A percentile compares a stretch with the other conserved stretches of the same genome.
Conservation (phyloP, 2,888 invertebrate species). For the Latrodectus elegans region DNA sequence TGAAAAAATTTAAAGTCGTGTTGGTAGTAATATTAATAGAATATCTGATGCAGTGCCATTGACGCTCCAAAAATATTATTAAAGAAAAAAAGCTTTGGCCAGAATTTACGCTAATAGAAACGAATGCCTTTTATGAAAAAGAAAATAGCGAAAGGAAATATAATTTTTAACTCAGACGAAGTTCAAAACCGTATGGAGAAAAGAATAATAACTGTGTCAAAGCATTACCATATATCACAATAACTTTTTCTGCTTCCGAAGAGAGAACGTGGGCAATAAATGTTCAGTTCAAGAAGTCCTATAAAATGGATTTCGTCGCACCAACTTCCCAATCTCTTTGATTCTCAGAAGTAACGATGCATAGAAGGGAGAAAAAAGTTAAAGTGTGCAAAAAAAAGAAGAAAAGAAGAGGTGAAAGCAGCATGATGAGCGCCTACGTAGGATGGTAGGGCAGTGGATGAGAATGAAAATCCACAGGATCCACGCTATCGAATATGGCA, state of each 20-base stretch:
- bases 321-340: conserved; percentile 48
- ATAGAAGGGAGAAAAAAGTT: conserved; percentile 20
- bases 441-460: neutral
- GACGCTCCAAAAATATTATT: too few relatives aligned
- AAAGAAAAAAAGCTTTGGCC: too few relatives aligned
- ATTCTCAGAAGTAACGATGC: conserved; percentile 34
- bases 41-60: too few relatives aligned
- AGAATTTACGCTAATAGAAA: too few relatives aligned
- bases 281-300: conserved; percentile 36
- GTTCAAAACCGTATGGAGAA: neutral
- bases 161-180: too few relatives aligned
- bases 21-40: too few relatives aligned
- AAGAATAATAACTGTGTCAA: conserved; percentile 33
- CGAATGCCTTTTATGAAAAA: too few relatives aligned
- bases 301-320: conserved; percentile 38
- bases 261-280: conserved; percentile 43
- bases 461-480: conserved; percentile 30
- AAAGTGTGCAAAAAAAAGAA: conserved; percentile 12
- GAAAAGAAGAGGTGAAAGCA: conserved; percentile 32
- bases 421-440: conserved; percentile 16
- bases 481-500: conserved; percentile 41
- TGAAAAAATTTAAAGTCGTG: too few relatives aligned
- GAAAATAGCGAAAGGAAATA: too few relatives aligned
- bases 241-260: conserved; percentile 25
- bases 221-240: conserved; percentile 59